phyloP scores from a whole-genome alignment of 2,888 invertebrate genomes.

The Beris morrisii region DNA sequence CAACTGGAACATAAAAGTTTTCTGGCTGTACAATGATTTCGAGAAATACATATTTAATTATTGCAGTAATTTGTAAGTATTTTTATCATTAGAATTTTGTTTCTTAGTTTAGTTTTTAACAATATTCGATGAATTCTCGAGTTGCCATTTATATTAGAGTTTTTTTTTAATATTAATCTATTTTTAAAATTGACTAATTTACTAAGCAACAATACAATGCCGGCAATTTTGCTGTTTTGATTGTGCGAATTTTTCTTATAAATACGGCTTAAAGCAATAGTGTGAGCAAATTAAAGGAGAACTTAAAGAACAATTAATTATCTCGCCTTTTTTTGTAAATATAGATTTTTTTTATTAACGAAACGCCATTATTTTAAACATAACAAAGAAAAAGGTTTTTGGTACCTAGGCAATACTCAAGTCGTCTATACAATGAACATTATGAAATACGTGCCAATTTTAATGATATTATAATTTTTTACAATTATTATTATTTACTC shows the following conservation, averaged over 20 bases:
- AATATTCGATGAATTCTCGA: slow-evolving; percentile 19
- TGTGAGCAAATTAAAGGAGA: too few species aligned
- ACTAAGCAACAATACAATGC: background rate
- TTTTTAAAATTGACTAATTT: background rate
- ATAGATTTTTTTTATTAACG: background rate
- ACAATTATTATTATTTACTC: slow-evolving; percentile 4
- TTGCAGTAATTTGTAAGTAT: slow-evolving; percentile 7
- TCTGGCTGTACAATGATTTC: background rate
- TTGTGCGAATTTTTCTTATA: too few species aligned
- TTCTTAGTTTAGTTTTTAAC: background rate
- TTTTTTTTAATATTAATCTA: background rate
- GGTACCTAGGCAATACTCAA: background rate
- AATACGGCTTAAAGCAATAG: too few species aligned
- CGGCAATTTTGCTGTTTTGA: too few species aligned
- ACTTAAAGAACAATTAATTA: too few species aligned
- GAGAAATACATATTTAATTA: slow-evolving; percentile 13
- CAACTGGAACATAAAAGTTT: background rate
- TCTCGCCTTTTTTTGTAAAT: background rate
- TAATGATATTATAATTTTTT: background rate
- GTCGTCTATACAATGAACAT: slow-evolving; percentile 58
- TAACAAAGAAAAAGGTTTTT: background rate
- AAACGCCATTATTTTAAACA: background rate
- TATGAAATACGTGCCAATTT: slow-evolving; percentile 48
- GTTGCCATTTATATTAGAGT: slow-evolving; percentile 18
- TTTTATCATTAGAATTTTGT: background rate